These are phyloP conservation scores for Leptinotarsa haldemani DNA, from an alignment of 2,888 invertebrate genomes.

Conservation along the genomic window DNA sequence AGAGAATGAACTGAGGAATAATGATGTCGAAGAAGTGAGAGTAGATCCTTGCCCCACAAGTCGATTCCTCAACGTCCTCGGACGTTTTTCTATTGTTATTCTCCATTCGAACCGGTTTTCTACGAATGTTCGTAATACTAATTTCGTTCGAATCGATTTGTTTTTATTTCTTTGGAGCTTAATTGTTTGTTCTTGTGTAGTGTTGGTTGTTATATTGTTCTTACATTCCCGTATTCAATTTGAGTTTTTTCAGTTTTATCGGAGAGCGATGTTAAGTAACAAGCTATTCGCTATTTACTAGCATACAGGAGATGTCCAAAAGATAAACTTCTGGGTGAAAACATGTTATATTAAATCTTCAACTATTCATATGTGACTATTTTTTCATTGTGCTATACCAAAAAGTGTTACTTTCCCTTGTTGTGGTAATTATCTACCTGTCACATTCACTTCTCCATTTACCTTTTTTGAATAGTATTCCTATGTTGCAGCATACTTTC, in stretches of 20 bases:
- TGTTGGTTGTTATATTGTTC: slow-evolving; percentile 10
- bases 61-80: slow-evolving; percentile 15
- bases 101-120: slow-evolving; percentile 19
- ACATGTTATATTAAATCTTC: too few species aligned
- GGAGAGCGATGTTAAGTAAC: background rate
- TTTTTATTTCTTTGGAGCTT: slow-evolving; percentile 14
- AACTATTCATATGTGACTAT: too few species aligned
- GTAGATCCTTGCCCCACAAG: slow-evolving; percentile 23
- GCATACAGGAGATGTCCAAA: too few species aligned
- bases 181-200: slow-evolving; percentile 15
- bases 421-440: too few species aligned
- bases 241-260: background rate
- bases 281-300: too few species aligned
- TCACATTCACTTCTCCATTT: too few species aligned
- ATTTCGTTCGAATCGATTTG: slow-evolving; percentile 21
- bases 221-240: slow-evolving; percentile 1
- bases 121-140: slow-evolving; percentile 17
- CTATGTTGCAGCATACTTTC: too few species aligned
- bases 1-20: background rate
- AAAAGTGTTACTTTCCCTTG: too few species aligned
- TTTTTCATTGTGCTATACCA: too few species aligned
- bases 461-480: too few species aligned
- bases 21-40: slow-evolving; percentile 23
- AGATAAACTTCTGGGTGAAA: too few species aligned
- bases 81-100: slow-evolving; percentile 26